These are phyloP conservation scores for Threskiornis aethiopicus DNA, from an alignment of 2,797 vertebrate species.

Conservation along the genomic window DNA sequence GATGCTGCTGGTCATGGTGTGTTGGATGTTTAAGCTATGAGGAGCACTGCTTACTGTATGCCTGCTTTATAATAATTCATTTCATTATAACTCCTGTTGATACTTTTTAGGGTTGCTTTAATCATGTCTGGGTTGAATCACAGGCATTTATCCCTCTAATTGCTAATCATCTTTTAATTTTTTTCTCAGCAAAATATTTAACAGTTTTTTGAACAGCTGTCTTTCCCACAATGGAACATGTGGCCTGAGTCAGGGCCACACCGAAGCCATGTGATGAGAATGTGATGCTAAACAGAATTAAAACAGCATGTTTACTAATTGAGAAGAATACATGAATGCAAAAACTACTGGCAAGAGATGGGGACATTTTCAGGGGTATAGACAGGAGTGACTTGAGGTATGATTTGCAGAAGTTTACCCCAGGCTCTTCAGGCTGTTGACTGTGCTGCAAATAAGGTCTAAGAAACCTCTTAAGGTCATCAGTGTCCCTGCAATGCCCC, in stretches of 20 bases:
- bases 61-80: not conserved
- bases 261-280: not conserved
- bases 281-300: not conserved
- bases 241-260: not conserved
- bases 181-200: not conserved
- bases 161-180: not conserved
- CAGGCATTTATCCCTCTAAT: not conserved
- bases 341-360: not conserved
- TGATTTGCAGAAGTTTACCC: not conserved
- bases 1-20: not conserved
- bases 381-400: not conserved
- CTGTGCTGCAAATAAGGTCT: not conserved
- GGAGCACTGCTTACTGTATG: accelerated
- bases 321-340: not conserved
- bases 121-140: not conserved
- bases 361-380: not conserved
- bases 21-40: not conserved
- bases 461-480: not conserved
- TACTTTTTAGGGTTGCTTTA: not conserved
- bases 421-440: not conserved
- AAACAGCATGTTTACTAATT: not conserved
- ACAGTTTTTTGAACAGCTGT: not conserved
- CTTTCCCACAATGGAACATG: not conserved
- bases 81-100: not conserved
- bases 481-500: not conserved